Base-by-base conservation (phyloP, 2,888 invertebrate genomes). In the Griposia aprilina region DNA sequence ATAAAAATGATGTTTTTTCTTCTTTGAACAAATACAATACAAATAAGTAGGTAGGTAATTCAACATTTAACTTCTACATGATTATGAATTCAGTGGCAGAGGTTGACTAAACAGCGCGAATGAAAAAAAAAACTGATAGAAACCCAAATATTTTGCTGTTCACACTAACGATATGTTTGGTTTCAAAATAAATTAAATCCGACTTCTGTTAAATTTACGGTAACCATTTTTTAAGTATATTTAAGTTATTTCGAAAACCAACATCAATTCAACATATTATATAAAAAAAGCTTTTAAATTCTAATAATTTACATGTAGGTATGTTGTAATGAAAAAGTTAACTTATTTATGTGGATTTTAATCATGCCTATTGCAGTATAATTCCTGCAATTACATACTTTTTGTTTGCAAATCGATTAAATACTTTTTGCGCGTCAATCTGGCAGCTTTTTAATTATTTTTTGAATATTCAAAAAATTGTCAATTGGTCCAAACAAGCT, bases 91-190 rank as follows among this genome's bases (percentile, higher is more conserved):
- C 68, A 17, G 15, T 23, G 17, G 23, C 3, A 17, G 74, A 70
- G 78, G 77, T 81, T 84, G 68, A 77, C 82, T 74, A 82, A 89
- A 84, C 75, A 86, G 26, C 8, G 59, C 52, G 41, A 55, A 26
- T 1, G 48, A 2, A 81, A 82, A 82, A 83, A 80, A 78, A 82
- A 82, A 50, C 50, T 65, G 66, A 85, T 86, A 71, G 68, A 71
- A 82, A 81, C 85, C 71, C 67, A 88, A 90, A 90, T 87, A 90
- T 87, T 83, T 87, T 76, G 67, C 77, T 76, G 85, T 83, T 81
- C 75, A 70, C 83, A 82, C 83, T 84, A 71, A 80, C 67, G 74
- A 84, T 68, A 76, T 80, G 82, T 84, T 87, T 84, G 63, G 60
- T 78, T 80, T 84, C 70, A 84, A 86, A 85, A 83, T 81, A 86